Evolutionary conservation across 2,797 vertebrate genomes (phyloP), one percentile per base, ranked within the genome.

Genomic region (Melanotaenia parkinsoni): DNA sequence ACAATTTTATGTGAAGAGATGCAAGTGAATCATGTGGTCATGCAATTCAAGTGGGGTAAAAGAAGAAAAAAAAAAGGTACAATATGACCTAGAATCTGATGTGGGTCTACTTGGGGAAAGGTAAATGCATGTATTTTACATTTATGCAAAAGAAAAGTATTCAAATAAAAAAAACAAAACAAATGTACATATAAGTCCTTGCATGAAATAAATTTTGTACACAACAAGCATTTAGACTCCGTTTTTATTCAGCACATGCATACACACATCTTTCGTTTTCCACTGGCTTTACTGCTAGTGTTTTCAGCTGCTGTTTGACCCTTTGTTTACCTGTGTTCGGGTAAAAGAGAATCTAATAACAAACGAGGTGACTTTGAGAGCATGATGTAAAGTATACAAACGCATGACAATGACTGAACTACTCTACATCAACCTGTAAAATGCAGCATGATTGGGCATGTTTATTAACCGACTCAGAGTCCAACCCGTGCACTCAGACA

Each of bases 141-240:
- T 92, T 98, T 98, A 99, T 99, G 97, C 97, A 98, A 97, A 96
- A 92, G 85, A 89, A 92, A 93, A 93, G 81, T 93, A 94, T 94
- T 92, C 87, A 90, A 94, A 94, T 91, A 93, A 92, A 92, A 91
- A 92, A 92, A 33, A n/a, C n/a, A 28, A 28, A 28, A 28, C 3
- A 30, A 30, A 89, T 95, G 93, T 94, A 94, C 92, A 95, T 92
- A 96, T 72, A 93, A 94, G 95, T 95, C 95, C 93, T 92, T 98
- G 98, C 98, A 99, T 99, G 98, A 98, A 99, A 99, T 98, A 99
- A 98, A 99, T 99, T 99, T 99, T 99, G 93, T 99, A 98, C 90
- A 90, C 94, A 95, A 95, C 74, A 82, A 91, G 90, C 63, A 84
- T 92, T 94, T 93, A 94, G 95, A 91, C 93, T 95, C 88, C 89